Conservation (phyloP, 1,140 invertebrate species). For the Triops cancriformis region DNA sequence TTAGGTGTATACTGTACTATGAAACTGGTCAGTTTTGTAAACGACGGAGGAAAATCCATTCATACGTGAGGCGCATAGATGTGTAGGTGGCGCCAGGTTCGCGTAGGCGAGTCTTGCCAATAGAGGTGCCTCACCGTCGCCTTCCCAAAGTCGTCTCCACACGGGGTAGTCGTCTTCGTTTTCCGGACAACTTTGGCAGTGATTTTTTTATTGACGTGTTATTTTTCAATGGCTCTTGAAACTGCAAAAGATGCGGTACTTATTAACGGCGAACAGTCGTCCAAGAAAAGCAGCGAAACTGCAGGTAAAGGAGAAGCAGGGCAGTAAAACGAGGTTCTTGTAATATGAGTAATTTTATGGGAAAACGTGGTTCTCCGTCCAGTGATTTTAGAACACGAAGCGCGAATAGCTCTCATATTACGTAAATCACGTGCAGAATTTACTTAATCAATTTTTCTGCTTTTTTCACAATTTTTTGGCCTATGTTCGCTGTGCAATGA, state of each 20-base stretch:
- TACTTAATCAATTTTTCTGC: too few relatives aligned
- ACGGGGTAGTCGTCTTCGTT: constrained; percentile 8
- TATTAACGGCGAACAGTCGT: neutral
- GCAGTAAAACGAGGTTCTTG: neutral
- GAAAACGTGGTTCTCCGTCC: neutral
- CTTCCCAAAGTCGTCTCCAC: neutral
- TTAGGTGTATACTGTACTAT: too few relatives aligned
- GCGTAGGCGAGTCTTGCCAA: neutral
- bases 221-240: neutral
- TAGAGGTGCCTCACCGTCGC: neutral
- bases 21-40: too few relatives aligned
- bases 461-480: too few relatives aligned
- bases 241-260: constrained; percentile 1
- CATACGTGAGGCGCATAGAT: too few relatives aligned
- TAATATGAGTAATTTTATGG: neutral
- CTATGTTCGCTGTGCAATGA: too few relatives aligned
- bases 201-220: neutral
- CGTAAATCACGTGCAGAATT: neutral
- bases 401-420: neutral
- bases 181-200: constrained; percentile 10
- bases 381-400: neutral
- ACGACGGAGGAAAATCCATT: too few relatives aligned
- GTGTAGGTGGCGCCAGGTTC: neutral
- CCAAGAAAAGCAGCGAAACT: neutral
- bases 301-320: neutral